Base-by-base conservation (phyloP, 2,888 invertebrate genomes). In the Lepetodrilus schrolli region DNA sequence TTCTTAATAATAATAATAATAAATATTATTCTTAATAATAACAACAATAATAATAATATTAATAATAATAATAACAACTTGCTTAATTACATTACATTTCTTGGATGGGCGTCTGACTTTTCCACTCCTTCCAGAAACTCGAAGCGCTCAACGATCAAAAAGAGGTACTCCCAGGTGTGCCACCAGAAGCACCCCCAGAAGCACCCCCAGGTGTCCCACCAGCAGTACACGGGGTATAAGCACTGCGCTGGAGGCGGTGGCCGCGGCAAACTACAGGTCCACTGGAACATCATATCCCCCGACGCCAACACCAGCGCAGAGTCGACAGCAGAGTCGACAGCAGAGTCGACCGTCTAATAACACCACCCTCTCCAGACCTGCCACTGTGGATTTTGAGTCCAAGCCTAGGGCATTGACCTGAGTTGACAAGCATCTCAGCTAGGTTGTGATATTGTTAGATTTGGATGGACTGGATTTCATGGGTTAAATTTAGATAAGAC, bases 191-290 rank as follows among this genome's bases (percentile, higher is more conserved):
- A 21, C 8, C 7, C 17, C 48, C 5, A 2, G 20, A 23, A 30
- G 30, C 34, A 34, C 34, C 58, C 58, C 30, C 26, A 23, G 58
- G 34, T 34, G 30, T 3, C n/a, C 4, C 10, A 58, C 58, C 0
- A 30, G 30, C 58, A 58, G 58, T 30, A 30, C 58, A 0, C 30
- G 30, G 2, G n/a, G 43, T 17, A 34, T 17, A 10, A 26, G n/a
- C 49, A 68, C 30, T 38, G 74, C 65, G 38, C 50, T 73, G 20
- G 69, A 51, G 49, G 75, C 66, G 38, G 66, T 75, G 50, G 75
- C 72, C 65, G 66, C 34, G 68, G 75, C 72, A 49, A 75, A 70
- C 70, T 73, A 34, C 10, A 37, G 13, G 70, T 68, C 26, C 17
- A 51, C 26, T 49, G 37, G 48, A 26, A 66, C 30, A 10, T 17